Evolutionary conservation across 2,113 vertebrate species (phyloP), one percentile per base, ranked within the genome.

Genomic region (Poicephalus meyeri): DNA sequence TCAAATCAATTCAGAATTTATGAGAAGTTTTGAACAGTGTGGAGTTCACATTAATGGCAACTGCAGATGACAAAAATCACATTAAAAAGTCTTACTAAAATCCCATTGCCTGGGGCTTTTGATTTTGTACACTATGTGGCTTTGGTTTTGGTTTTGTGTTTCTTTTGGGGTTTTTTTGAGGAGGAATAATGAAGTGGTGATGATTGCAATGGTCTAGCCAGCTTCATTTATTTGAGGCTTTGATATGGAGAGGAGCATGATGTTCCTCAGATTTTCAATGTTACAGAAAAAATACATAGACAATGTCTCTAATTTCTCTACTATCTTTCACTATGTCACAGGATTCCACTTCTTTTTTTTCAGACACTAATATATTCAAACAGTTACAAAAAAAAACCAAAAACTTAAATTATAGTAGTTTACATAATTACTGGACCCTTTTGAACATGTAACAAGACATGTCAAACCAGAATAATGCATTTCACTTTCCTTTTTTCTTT

Each of bases 111-210:
- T 0, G 5, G 16, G 15, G 37, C 10, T 91, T 91, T 16, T 35
- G 4, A 55, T 33, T 64, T 55, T 4, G 2, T 89, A 28, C 41
- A 21, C 7, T 61, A 29, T 35, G 21, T 23, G 20, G 31, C 9
- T 56, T 58, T 23, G 33, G 7, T 20, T n/a, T 55, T 56, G 19
- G 4, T 56, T n/a, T 14, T 58, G 55, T 58, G 52, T 1, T 1
- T n/a, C 26, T 20, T 65, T 58, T 33, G 18, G 5, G 6, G 0
- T 10, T 68, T 79, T 86, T 61, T 4, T 2, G 15, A 2, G 2
- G 9, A 5, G 7, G 6, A n/a, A 3, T 52, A 8, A 69, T 82
- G 42, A 50, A 78, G 52, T 23, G 5, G 2, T 68, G 19, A 68
- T 80, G 4, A 76, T 68, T 68, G 10, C 31, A 52, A 26, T 24